Base-by-base conservation (phyloP, 2,797 vertebrate species). In the Spinibarbus caldwelli region DNA sequence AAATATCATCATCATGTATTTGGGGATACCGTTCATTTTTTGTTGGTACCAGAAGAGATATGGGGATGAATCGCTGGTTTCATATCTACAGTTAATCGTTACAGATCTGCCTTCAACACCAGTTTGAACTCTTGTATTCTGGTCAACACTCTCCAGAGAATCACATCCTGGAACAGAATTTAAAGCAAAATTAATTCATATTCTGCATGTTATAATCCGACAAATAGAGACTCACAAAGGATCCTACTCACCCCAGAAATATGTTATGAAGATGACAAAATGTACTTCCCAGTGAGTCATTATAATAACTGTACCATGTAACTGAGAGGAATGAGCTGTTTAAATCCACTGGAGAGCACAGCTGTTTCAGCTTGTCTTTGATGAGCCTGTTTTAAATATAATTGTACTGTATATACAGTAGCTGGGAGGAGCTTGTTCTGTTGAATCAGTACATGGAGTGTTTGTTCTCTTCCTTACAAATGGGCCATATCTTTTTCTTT, bases 41-140 rank as follows among this genome's bases (percentile, higher is more conserved):
- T 91, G 86, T 43, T 91, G 90, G 68, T 90, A 91, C 89, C 90
- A 91, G 79, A 87, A 84, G 23, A 92, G 83, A 77, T 85, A 83
- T 21, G 3, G 14, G 1, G 0, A 6, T 4, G 0, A 0, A 0
- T 19, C 57, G 11, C 14, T 12, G 10, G 14, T 70, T 85, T 90
- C 54, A 38, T 88, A 90, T 4, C 4, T 59, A 86, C 88, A 90
- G 5, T 79, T 38, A 66, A 91, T 52, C 0, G 9, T 90, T 38
- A 86, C 85, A 26, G 52, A 1, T 57, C 67, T 31, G 17, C 84
- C 88, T 80, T 91, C 86, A 49, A 68, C 2, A 26, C n/a, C 34
- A 49, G 82, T 85, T 47, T 88, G 31, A 82, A 45, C 47, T 67
- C 38, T 8, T 67, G 31, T 57, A 14, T 12, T 41, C 83, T 90